These are phyloP conservation scores for Melanaphis sacchari DNA, from an alignment of 1,140 invertebrate genomes.

Conservation along the genomic window DNA sequence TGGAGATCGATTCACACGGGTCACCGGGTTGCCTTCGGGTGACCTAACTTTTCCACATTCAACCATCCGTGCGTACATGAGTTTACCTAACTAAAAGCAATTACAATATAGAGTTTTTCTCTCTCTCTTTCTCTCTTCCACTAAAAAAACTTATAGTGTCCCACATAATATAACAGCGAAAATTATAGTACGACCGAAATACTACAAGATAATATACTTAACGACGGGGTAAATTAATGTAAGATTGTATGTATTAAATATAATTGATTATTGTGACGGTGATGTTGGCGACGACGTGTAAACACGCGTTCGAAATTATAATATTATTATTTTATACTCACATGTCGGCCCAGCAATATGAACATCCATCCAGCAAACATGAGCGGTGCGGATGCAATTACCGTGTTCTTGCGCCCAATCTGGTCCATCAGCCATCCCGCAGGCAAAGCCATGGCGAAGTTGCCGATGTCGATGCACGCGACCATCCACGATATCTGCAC, in stretches of 20 bases:
- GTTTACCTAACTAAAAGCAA: conserved; percentile 14
- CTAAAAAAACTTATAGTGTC: background rate
- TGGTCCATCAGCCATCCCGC: conserved; percentile 60
- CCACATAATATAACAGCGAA: background rate
- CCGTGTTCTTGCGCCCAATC: conserved; percentile 58
- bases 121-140: no score
- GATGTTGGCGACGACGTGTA: background rate
- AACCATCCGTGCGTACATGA: background rate
- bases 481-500: conserved; percentile 73
- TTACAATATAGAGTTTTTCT: background rate
- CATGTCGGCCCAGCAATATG: conserved; percentile 62
- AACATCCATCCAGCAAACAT: conserved; percentile 62
- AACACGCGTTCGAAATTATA: background rate
- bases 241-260: background rate
- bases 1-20: background rate
- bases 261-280: background rate
- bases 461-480: conserved; percentile 67
- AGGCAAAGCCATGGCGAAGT: conserved; percentile 64
- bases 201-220: background rate
- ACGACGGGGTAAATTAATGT: background rate
- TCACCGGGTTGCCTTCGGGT: background rate
- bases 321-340: background rate
- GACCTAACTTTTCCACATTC: background rate
- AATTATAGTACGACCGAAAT: background rate
- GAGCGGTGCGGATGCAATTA: conserved; percentile 59